Evolutionary conservation across 2,113 vertebrate genomes (phyloP).

Genomic region (Telmatochromis sp.): DNA sequence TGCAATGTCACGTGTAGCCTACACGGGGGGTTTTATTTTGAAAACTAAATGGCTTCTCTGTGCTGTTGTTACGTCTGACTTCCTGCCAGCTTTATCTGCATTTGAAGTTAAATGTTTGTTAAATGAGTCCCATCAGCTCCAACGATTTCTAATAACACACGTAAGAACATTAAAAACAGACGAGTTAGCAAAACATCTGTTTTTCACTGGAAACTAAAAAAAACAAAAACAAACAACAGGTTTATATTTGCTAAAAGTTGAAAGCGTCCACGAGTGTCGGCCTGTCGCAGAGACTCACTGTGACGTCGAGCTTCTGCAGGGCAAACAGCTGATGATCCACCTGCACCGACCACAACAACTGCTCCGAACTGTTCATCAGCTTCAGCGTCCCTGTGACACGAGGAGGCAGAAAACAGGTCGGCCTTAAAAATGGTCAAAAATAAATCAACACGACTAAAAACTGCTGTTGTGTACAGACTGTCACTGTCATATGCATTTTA

Average conservation of each 20-base stretch:
- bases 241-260: background rate
- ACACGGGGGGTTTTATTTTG: background rate
- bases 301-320: conserved; percentile 92
- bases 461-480: background rate
- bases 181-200: background rate
- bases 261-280: background rate
- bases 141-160: background rate
- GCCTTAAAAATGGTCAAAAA: background rate
- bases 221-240: background rate
- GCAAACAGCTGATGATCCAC: conserved; percentile 98
- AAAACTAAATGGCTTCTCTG: background rate
- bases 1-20: background rate
- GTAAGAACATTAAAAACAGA: background rate
- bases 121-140: background rate
- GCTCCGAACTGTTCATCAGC: conserved; percentile 92
- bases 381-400: conserved; percentile 82
- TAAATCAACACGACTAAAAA: background rate
- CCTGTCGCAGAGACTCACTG: conserved; percentile 70
- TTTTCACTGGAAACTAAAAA: background rate
- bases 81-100: background rate
- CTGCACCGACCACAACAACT: conserved; percentile 92
- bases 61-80: background rate
- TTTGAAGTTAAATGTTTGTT: background rate
- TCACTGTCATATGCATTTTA: background rate
- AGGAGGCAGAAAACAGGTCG: background rate